A percentile compares a stretch with the other conserved stretches of the same genome.
These are phyloP conservation scores for Agrypnia vestita DNA, from an alignment of 1,140 invertebrate genomes.

Conservation along the genomic window DNA sequence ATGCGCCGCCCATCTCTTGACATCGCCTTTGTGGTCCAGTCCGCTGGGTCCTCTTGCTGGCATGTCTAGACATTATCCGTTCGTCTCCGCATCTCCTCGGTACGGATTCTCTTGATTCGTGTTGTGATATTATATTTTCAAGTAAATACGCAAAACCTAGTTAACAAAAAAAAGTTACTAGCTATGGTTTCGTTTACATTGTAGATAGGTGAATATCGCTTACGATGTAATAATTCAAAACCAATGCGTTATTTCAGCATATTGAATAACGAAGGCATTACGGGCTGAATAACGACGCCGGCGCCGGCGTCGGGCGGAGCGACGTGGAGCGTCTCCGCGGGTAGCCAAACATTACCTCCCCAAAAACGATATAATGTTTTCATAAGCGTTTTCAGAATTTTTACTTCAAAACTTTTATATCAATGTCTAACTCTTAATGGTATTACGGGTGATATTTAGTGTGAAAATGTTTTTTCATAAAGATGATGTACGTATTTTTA, in stretches of 20 bases:
- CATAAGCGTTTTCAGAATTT: not conserved
- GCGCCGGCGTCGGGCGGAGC: not conserved
- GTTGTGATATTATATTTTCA: too few relatives aligned
- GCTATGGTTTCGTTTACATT: too few relatives aligned
- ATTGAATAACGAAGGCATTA: slow-evolving; percentile 33
- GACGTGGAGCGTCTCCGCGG: not conserved
- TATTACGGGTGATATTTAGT: not conserved
- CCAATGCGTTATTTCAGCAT: slow-evolving; percentile 30
- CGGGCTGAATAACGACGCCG: not conserved
- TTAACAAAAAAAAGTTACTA: too few relatives aligned
- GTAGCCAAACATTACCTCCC: not conserved
- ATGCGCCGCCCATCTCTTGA: too few relatives aligned
- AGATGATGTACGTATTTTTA: too few relatives aligned
- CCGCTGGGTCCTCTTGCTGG: too few relatives aligned
- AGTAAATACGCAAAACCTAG: too few relatives aligned
- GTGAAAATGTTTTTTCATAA: not conserved
- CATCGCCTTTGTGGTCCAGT: too few relatives aligned
- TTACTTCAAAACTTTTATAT: not conserved
- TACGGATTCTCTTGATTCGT: too few relatives aligned
- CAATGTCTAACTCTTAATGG: not conserved
- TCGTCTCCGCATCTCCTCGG: too few relatives aligned
- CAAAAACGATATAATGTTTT: not conserved
- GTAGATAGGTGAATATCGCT: not conserved
- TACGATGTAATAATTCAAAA: slow-evolving; percentile 6
- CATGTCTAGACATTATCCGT: too few relatives aligned